Percentiles rank a stretch among this genome's conserved stretches.
Evolutionary conservation across 2,888 invertebrate genomes (phyloP).

Genomic region (Vannuccia rotundouncinata): DNA sequence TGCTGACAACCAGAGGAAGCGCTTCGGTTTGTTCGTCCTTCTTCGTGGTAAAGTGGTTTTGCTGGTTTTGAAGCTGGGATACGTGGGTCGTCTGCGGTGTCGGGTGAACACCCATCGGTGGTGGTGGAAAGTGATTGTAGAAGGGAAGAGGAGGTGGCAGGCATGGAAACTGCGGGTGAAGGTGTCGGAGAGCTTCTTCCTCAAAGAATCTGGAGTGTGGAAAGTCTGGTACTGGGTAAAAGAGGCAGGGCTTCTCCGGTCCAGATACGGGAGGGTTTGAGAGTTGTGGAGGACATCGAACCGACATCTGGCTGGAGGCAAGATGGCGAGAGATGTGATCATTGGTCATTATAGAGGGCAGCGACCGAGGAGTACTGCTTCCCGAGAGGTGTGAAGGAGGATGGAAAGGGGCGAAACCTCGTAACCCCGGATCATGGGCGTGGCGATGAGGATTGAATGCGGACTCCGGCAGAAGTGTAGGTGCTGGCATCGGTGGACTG

Average conservation of each 20-base stretch:
- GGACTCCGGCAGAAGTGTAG: background rate
- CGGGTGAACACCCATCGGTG: background rate
- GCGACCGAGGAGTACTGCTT: background rate
- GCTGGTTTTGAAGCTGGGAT: slow-evolving; percentile 43
- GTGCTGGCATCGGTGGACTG: background rate
- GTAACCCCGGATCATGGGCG: background rate
- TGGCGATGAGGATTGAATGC: background rate
- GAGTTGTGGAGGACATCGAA: background rate
- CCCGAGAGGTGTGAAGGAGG: background rate
- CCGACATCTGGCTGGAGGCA: background rate
- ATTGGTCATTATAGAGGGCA: background rate
- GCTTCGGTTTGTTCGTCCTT: slow-evolving; percentile 64
- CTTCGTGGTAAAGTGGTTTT: slow-evolving; percentile 37
- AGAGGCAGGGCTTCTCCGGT: background rate
- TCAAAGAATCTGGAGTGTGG: background rate
- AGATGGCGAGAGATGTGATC: background rate
- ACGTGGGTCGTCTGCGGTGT: background rate
- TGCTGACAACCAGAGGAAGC: slow-evolving; percentile 79
- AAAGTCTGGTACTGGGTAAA: background rate
- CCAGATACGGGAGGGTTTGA: background rate
- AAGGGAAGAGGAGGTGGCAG: background rate
- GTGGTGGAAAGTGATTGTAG: background rate
- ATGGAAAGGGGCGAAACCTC: background rate
- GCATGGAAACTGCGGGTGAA: slow-evolving; percentile 24
- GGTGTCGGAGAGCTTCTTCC: background rate